Evolutionary conservation across 2,888 invertebrate genomes (phyloP), one percentile per base, ranked within the genome.

Genomic region (Dexiosoma caninum): DNA sequence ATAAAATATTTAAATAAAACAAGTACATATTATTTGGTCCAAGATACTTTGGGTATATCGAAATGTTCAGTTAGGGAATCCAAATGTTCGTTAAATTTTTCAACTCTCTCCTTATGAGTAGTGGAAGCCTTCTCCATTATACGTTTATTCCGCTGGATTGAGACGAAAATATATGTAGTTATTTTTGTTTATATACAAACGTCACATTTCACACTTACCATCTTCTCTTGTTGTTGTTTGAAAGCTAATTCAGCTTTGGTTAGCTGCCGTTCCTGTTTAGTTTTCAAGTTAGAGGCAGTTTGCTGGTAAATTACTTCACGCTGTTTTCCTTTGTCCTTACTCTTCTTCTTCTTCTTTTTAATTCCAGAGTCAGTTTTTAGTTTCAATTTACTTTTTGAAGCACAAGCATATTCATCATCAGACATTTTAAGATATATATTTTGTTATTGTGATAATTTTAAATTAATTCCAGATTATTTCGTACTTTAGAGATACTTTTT

Each of bases 1-100:
- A 8, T n/a, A 27, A 49, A 1, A 27, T n/a, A 7, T 1, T 49
- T n/a, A 27, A 3, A 49, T 4, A 30, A 55, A 32, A n/a, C 5
- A 9, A 16, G 27, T 0, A 14, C 4, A 46, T 8, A 49, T 64
- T 94, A 98, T 91, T 98, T 98, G 0, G 98, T 98, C 98, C 98
- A 98, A 83, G 97, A 97, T 81, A 98, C 98, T 94, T 98, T 98
- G 0, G 98, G 98, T 87, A 98, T 98, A 90, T 98, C 98, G 90
- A 98, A 98, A 92, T 98, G 98, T 89, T 98, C 98, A 0, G 98
- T 98, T 4, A 98, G 91, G 82, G 95, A 95, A 87, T 98, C 98
- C 84, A 98, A 91, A 87, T 98, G 97, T 85, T 96, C 95, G 89
- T 98, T 98, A 89, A 98, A 98, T 87, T 98, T 98, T 89, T 98